Base-by-base conservation (phyloP, 1,140 invertebrate genomes). In the Archivesica marissinica region DNA sequence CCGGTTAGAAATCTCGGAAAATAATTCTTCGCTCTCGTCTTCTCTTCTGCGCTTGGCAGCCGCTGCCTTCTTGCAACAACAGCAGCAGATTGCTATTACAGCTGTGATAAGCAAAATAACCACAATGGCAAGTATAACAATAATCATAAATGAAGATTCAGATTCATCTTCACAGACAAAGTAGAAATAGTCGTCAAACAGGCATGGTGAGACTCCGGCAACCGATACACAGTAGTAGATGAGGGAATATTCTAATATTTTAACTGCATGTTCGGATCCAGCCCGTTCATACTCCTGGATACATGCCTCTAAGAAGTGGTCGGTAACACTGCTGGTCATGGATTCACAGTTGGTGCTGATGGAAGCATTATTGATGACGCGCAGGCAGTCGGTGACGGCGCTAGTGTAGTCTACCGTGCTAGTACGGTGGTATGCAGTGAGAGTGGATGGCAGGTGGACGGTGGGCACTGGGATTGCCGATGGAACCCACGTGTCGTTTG, bases 231-330 rank as follows among this genome's bases (percentile, higher is more conserved):
- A 76, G 56, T 84, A 84, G 54, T 75, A 68, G 13, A 84, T 35
- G 2, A 84, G 15, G 15, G 81, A 64, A 28, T 64, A 41, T 4
- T 30, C 13, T 39, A 84, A 50, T n/a, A 84, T 41, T 41, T 64
- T 54, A 11, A n/a, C 4, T 15, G 72, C 28, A 41, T 54, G 47
- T 1, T 47, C 47, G 0, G 25, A 41, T n/a, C 59, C 72, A 25
- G 33, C 44, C n/a, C 72, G 13, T 30, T 28, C 39, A 52, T 84
- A 77, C 54, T 84, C 81, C 28, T 72, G 35, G 11, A 84, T 77
- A 47, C 81, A 84, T 0, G 72, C 72, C 54, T 84, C 70, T 7
- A 84, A 28, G 72, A 66, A 84, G 25, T 64, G 30, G 35, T 84
- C 81, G 17, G 13, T 47, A 38, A 84, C 23, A 28, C 66, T 52